These are phyloP conservation scores for Diarsia mendica DNA, from an alignment of 2,888 invertebrate genomes.

Conservation along the genomic window DNA sequence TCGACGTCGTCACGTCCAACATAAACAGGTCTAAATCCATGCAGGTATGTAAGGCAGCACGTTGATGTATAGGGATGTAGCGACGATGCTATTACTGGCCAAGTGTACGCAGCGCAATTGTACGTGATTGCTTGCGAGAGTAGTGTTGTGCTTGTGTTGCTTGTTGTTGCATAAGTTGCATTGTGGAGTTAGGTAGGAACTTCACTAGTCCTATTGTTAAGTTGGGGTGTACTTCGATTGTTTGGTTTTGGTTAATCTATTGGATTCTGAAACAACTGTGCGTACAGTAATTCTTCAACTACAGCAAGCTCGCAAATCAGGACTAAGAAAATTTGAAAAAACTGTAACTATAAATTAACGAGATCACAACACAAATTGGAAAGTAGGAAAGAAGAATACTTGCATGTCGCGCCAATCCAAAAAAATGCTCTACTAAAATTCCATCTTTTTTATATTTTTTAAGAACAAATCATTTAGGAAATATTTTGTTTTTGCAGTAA, in stretches of 20 bases:
- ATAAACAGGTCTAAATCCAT: conserved; percentile 23
- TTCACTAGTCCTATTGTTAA: not conserved
- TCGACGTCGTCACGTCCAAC: conserved; percentile 11
- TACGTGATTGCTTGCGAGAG: conserved; percentile 35
- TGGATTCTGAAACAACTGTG: not conserved
- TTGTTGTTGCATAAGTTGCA: not conserved
- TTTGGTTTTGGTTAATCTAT: not conserved
- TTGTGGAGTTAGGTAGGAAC: not conserved
- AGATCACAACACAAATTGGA: not conserved
- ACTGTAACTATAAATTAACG: not conserved
- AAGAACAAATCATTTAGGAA: no score
- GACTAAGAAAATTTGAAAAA: not conserved
- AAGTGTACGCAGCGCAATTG: conserved; percentile 43
- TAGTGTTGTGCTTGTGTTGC: not conserved
- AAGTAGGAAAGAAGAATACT: not conserved
- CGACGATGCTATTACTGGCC: conserved; percentile 36
- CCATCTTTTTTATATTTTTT: no score
- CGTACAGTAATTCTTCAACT: not conserved
- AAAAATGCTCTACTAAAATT: not conserved
- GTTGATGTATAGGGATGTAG: conserved; percentile 39
- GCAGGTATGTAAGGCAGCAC: conserved; percentile 31
- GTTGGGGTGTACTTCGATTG: not conserved
- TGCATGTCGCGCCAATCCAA: not conserved
- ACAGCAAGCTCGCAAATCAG: not conserved
- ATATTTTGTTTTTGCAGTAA: not conserved